Conservation (phyloP, 2,888 invertebrate species). For the Leptopterna dolabrata region DNA sequence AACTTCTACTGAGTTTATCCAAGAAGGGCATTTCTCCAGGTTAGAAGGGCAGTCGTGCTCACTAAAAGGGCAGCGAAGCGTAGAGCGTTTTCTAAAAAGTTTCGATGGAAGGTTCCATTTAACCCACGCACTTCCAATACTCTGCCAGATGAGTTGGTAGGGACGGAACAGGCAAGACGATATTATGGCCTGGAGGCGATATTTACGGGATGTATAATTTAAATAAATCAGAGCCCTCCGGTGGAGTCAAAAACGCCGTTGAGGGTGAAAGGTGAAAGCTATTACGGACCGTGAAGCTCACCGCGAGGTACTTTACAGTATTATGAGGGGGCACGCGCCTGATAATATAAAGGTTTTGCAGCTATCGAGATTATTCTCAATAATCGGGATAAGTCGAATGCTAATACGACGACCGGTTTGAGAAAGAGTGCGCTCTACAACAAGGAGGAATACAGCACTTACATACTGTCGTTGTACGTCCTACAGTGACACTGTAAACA, state of each 20-base stretch:
- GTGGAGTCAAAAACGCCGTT: neutral
- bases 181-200: slow-evolving; percentile 12
- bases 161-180: neutral
- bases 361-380: neutral
- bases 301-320: neutral
- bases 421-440: too few relatives aligned
- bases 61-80: slow-evolving; percentile 20
- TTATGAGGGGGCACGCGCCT: neutral
- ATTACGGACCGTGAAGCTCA: slow-evolving; percentile 25
- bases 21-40: neutral
- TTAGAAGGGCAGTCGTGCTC: slow-evolving; percentile 10
- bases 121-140: slow-evolving; percentile 19
- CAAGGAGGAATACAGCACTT: too few relatives aligned
- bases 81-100: slow-evolving; percentile 3
- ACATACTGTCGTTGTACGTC: too few relatives aligned
- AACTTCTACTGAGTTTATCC: neutral
- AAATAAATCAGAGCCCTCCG: slow-evolving; percentile 31
- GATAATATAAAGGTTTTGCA: neutral
- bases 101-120: slow-evolving; percentile 37
- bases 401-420: too few relatives aligned
- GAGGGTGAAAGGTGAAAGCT: slow-evolving; percentile 31
- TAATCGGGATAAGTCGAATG: too few relatives aligned
- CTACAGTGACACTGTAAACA: too few relatives aligned
- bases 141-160: neutral
- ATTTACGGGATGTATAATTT: slow-evolving; percentile 42